Evolutionary conservation across 2,113 vertebrate genomes (phyloP), one percentile per base, ranked within the genome.

Genomic region (Bubo bubo): DNA sequence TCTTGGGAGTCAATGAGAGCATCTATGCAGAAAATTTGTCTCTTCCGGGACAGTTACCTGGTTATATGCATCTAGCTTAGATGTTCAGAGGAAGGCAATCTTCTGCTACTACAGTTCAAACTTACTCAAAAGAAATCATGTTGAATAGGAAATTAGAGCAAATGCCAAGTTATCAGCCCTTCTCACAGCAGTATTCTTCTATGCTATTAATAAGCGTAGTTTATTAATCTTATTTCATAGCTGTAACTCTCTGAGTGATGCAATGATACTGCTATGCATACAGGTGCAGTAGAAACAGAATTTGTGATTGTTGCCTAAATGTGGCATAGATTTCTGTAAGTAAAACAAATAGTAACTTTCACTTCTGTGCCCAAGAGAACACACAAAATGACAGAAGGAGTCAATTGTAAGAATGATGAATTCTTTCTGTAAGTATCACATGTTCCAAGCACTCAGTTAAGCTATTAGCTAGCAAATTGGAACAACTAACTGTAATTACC

Each of bases 401-500:
- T 64, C 74, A 76, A 2, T 55, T 28, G 16, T 8, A 86, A 88
- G 71, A 92, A 66, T 72, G 81, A 90, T 32, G 8, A 50, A 66
- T 88, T 85, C 45, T 74, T 90, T 90, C 84, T 82, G 30, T 26
- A 90, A 79, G 49, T 43, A 90, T 88, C 85, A 45, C 35, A 41
- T 23, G 16, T 93, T 94, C 58, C 77, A 82, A 77, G 77, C 49
- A 66, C 63, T 84, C 71, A 82, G 50, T 88, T 79, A 90, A 93
- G 50, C 63, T 66, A 90, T 88, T 93, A 94, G 85, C 92, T 75
- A 88, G 49, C 14, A 93, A 95, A 82, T 62, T 66, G 88, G 62
- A 95, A 88, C 14, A 68, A 79, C 41, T 84, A 68, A 81, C 59
- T 62, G n/a, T 83, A 96, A 96, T 93, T 94, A 94, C 62, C 81